A percentile compares a stretch with the other conserved stretches of the same genome.
Conservation (phyloP, 2,888 invertebrate genomes). For the Graphium colonna region DNA sequence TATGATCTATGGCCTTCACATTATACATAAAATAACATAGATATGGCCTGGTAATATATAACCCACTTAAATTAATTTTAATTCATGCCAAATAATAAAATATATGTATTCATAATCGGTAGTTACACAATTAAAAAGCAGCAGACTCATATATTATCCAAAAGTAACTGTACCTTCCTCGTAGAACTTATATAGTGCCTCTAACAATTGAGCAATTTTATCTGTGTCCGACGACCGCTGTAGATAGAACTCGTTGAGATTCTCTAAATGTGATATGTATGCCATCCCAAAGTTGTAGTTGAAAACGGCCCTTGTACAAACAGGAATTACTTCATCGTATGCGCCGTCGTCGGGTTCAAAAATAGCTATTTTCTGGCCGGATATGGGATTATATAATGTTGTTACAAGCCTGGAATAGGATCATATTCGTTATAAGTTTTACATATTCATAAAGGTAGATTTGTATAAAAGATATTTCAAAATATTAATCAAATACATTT, state of each 20-base stretch:
- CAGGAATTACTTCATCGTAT: constrained; percentile 67
- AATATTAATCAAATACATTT: too few species aligned
- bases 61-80: too few species aligned
- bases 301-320: constrained; percentile 83
- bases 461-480: too few species aligned
- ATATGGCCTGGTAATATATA: too few species aligned
- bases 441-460: background rate
- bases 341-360: constrained; percentile 78
- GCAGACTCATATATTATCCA: too few species aligned
- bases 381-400: constrained; percentile 79
- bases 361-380: constrained; percentile 70
- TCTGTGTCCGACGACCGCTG: constrained; percentile 77
- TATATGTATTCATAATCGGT: too few species aligned
- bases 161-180: constrained; percentile 51
- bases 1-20: too few species aligned
- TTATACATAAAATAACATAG: too few species aligned
- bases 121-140: too few species aligned
- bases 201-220: constrained; percentile 75
- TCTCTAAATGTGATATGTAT: constrained; percentile 79
- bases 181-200: constrained; percentile 78
- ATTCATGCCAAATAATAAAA: too few species aligned
- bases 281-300: constrained; percentile 79
- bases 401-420: constrained; percentile 80
- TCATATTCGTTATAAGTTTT: too few species aligned
- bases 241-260: constrained; percentile 81